Evolutionary conservation across 2,888 invertebrate species (phyloP), one percentile per base, ranked within the genome.

Genomic region (Scelioninae gen. 1): DNA sequence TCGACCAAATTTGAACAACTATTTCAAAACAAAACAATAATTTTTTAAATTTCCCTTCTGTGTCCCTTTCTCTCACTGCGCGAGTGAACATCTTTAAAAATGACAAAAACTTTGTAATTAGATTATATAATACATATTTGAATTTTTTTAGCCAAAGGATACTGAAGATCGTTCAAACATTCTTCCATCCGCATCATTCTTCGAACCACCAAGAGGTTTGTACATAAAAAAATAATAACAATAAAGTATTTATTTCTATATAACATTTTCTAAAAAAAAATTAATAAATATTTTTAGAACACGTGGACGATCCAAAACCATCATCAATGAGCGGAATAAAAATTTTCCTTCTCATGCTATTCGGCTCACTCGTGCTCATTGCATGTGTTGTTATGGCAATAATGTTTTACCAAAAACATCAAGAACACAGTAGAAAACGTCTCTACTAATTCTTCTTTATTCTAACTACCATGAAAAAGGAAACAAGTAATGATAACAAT

Each of bases 401-500:
- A 82, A 96, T 98, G 94, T 96, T 97, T 92, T 98, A 98, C 92
- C 97, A 98, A 92, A 98, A 98, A 91, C 95, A 96, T 80, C 97
- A 97, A 91, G 97, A 98, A 90, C 96, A 96, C 85, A 96, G 96
- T 79, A 94, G 97, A 88, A 99, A 99, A 93, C 94, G 98, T 84
- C 86, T 88, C 74, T 87, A 89, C 76, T 88, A 86, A 85, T 47
- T 15, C 3, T 68, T 11, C 7, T 31, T 43, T 13, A 43, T 23
- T 16, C 29, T 31, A 40, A 5, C 15, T 0, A 38, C 23, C 32
- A 49, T 3, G n/a, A 43, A 43, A 43, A 43, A 38, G 38, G 9
- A 38, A 38, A 38, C 38, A 11, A 38, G 11, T 6, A 43, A 43
- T 43, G 5, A 34, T n/a, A 58, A 11, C 34, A 51, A 53, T 31